phyloP scores from a whole-genome alignment of 1,140 invertebrate genomes.

The Drosophila watanabei region DNA sequence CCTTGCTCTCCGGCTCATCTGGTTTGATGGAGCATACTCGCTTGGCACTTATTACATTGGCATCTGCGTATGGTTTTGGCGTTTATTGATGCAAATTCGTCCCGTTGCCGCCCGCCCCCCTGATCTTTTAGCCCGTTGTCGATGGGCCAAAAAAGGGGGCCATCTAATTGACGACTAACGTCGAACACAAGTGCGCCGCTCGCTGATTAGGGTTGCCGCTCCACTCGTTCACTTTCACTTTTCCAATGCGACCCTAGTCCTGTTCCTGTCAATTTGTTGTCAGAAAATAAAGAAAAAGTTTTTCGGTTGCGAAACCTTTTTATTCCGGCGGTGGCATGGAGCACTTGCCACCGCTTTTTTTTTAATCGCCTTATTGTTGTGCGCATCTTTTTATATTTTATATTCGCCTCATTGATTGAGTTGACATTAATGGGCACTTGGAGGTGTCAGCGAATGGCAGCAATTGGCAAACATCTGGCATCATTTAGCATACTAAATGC shows the following conservation, averaged over 20 bases:
- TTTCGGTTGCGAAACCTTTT: constrained; percentile 56
- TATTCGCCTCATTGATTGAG: constrained; percentile 63
- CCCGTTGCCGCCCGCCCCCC: constrained; percentile 33
- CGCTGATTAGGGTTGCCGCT: constrained; percentile 78
- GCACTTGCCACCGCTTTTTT: constrained; percentile 50
- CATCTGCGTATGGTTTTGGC: constrained; percentile 81
- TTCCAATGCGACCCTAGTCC: constrained; percentile 11
- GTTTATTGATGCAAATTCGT: constrained; percentile 82
- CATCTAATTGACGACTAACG: constrained; percentile 81
- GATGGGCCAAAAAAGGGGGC: constrained; percentile 25
- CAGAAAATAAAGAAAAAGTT: constrained; percentile 56
- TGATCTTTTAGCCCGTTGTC: constrained; percentile 24
- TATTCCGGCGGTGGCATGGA: not conserved
- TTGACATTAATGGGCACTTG: constrained; percentile 80
- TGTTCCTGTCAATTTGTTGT: constrained; percentile 73
- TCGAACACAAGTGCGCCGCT: constrained; percentile 76
- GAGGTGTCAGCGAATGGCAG: constrained; percentile 66
- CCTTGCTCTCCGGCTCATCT: constrained; percentile 16
- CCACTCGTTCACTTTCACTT: not conserved
- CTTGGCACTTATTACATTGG: constrained; percentile 81
- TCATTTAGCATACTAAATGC: constrained; percentile 38
- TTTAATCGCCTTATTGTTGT: constrained; percentile 61
- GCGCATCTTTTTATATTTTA: constrained; percentile 38
- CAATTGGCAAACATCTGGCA: constrained; percentile 62
- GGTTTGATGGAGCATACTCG: constrained; percentile 76